Evolutionary conservation across 2,113 vertebrate species (phyloP).

Genomic region (Xiphias gladius): DNA sequence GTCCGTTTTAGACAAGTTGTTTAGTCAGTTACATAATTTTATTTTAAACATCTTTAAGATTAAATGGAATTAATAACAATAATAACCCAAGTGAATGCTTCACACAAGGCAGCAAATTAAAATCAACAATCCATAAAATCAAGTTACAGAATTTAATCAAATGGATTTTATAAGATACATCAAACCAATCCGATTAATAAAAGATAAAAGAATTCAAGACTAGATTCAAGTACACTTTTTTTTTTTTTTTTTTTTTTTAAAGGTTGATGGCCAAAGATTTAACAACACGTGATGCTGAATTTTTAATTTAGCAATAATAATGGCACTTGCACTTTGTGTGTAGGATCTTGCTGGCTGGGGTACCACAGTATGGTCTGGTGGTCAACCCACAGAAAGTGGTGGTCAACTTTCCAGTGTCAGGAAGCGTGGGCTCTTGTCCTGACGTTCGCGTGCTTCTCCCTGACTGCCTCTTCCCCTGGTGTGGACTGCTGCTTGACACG

Average conservation of each 20-base stretch:
- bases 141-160: neutral
- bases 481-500: constrained; percentile 91
- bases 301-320: neutral
- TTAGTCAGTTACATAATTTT: too few relatives aligned
- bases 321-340: neutral
- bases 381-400: constrained; percentile 90
- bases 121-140: neutral
- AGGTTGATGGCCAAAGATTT: neutral
- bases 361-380: constrained; percentile 91
- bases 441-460: constrained; percentile 81
- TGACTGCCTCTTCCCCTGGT: constrained; percentile 90
- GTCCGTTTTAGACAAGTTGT: too few relatives aligned
- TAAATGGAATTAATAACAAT: too few relatives aligned
- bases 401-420: constrained; percentile 89
- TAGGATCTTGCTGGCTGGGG: constrained; percentile 88
- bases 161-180: neutral
- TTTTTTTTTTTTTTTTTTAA: neutral
- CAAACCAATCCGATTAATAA: neutral
- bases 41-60: too few relatives aligned
- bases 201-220: neutral
- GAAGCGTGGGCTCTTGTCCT: constrained; percentile 9
- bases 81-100: neutral
- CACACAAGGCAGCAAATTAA: neutral
- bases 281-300: neutral
- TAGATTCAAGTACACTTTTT: neutral